phyloP scores from a whole-genome alignment of 2,797 vertebrate genomes.

The Bucorvus abyssinicus region DNA sequence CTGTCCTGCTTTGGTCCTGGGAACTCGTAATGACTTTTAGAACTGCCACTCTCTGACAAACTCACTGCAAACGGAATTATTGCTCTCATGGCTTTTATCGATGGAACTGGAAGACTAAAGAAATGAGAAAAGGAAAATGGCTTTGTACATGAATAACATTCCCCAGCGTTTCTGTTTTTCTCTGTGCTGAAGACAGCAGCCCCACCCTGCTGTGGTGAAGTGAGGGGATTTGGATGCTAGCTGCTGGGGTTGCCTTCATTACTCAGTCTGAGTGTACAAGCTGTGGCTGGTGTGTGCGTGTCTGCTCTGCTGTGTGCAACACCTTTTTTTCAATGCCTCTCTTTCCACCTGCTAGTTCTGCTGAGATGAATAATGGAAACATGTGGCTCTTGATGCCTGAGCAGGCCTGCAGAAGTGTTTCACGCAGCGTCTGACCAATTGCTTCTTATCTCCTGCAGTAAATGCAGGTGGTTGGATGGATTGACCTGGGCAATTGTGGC shows the following conservation, averaged over 20 bases:
- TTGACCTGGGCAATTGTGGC: neutral
- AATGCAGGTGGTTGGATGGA: neutral
- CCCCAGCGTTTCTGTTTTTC: neutral
- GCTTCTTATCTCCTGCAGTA: neutral
- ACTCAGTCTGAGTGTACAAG: neutral
- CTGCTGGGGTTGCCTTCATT: neutral
- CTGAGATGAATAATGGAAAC: neutral
- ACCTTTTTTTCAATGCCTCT: neutral
- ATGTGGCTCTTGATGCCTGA: neutral
- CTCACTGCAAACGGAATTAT: neutral
- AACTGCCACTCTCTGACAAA: neutral
- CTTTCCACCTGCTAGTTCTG: neutral
- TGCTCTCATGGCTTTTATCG: neutral
- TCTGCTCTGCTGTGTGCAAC: neutral
- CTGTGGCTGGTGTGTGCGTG: neutral
- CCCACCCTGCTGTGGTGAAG: neutral
- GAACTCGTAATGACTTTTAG: neutral
- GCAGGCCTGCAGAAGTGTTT: neutral
- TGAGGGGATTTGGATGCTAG: neutral
- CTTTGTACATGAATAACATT: accelerated
- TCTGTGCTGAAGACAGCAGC: neutral
- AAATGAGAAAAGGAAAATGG: neutral
- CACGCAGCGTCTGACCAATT: neutral
- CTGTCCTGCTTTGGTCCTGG: neutral
- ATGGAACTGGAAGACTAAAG: neutral